These are phyloP conservation scores for Parauchenoglanis punctatus DNA, from an alignment of 2,797 vertebrate species.

Conservation along the genomic window DNA sequence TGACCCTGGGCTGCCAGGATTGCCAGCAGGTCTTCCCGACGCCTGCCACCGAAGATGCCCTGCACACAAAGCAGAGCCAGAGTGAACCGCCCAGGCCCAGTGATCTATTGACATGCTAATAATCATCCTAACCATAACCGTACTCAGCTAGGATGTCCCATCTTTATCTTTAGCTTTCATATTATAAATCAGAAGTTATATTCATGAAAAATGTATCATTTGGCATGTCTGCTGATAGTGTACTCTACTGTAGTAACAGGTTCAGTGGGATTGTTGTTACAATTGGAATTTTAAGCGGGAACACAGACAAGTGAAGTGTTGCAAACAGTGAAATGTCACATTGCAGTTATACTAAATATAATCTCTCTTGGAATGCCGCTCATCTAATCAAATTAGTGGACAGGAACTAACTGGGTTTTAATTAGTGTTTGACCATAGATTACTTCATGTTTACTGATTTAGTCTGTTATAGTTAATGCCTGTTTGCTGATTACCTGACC, in stretches of 20 bases:
- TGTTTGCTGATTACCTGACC: background rate
- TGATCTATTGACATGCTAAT: slow-evolving; percentile 5
- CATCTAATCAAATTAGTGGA: background rate
- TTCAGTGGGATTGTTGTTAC: background rate
- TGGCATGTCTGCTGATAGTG: background rate
- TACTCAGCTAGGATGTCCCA: background rate
- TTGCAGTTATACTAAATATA: background rate
- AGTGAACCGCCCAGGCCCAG: slow-evolving; percentile 53
- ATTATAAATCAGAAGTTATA: background rate
- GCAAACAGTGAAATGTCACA: background rate
- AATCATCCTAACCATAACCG: slow-evolving; percentile 24
- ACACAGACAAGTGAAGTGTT: background rate
- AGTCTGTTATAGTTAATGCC: background rate
- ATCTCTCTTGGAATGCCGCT: background rate
- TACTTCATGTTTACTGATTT: background rate
- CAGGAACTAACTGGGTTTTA: background rate
- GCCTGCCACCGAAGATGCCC: slow-evolving; percentile 97
- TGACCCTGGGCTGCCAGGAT: slow-evolving; percentile 77
- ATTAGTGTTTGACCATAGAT: background rate
- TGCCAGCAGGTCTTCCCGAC: slow-evolving; percentile 93
- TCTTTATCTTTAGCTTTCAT: background rate
- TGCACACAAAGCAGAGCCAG: slow-evolving; percentile 68
- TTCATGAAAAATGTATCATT: background rate
- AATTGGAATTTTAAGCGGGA: background rate
- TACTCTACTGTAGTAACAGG: background rate